phyloP scores from a whole-genome alignment of 2,888 invertebrate species.

The Metalampra italica region DNA sequence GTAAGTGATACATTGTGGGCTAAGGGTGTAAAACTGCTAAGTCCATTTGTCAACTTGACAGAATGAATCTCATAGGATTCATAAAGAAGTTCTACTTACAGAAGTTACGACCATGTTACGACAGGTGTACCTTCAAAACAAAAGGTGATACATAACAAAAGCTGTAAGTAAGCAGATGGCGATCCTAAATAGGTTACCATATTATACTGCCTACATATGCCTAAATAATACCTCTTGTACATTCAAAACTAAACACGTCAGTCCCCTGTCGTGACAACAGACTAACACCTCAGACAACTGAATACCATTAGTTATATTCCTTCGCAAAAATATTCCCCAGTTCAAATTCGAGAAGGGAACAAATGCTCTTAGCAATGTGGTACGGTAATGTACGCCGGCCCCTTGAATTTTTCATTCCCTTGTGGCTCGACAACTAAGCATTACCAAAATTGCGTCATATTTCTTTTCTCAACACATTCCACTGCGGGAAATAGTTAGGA shows the following conservation, averaged over 20 bases:
- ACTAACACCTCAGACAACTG: conserved; percentile 16
- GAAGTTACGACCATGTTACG: too few relatives aligned
- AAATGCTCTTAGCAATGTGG: conserved; percentile 70
- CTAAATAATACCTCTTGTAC: background rate
- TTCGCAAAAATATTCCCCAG: conserved; percentile 54
- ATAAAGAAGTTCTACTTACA: too few relatives aligned
- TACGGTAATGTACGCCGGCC: conserved; percentile 67
- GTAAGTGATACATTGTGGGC: too few relatives aligned
- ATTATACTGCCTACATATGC: too few relatives aligned
- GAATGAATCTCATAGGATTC: too few relatives aligned
- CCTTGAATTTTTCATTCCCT: conserved; percentile 78
- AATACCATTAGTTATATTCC: conserved; percentile 42
- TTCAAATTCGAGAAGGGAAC: conserved; percentile 57
- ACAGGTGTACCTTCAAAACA: too few relatives aligned
- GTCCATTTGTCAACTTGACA: too few relatives aligned
- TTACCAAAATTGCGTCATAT: conserved; percentile 78
- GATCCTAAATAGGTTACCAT: too few relatives aligned
- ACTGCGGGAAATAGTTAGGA: conserved; percentile 62
- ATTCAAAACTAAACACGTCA: background rate
- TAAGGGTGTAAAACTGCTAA: too few relatives aligned
- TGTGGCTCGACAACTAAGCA: conserved; percentile 75
- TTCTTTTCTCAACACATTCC: conserved; percentile 67
- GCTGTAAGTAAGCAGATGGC: too few relatives aligned
- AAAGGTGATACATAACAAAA: too few relatives aligned
- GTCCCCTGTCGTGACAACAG: background rate